Evolutionary conservation across 2,888 invertebrate species (phyloP).

Genomic region (Dynastes tityus): DNA sequence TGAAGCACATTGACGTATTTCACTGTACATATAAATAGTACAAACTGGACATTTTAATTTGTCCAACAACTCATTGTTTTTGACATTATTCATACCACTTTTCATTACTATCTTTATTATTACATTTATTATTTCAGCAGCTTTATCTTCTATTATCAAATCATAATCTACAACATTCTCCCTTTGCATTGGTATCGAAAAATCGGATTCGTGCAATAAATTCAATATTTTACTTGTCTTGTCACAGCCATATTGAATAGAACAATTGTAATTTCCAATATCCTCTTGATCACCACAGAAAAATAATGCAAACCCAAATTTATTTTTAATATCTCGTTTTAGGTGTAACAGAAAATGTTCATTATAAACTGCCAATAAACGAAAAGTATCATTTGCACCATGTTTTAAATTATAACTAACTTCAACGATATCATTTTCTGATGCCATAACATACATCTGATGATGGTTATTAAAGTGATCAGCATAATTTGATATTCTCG

Average conservation of each 20-base stretch:
- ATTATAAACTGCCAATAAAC: conserved; percentile 6
- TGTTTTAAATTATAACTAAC: not conserved
- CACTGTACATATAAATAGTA: not conserved
- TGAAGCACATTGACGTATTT: conserved; percentile 11
- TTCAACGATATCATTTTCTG: not conserved
- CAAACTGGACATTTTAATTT: conserved; percentile 26
- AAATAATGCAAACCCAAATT: conserved; percentile 8
- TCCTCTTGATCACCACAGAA: conserved; percentile 15
- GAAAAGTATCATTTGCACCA: conserved; percentile 1
- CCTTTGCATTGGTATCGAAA: not conserved
- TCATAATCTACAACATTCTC: not conserved
- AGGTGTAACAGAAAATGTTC: conserved; percentile 23
- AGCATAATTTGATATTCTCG: not conserved
- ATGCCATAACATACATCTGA: not conserved
- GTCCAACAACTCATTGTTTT: not conserved
- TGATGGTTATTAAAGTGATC: conserved; percentile 1
- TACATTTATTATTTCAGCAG: conserved; percentile 7
- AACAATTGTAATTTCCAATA: conserved; percentile 13
- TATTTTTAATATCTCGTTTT: conserved; percentile 1
- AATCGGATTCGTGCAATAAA: conserved; percentile 15
- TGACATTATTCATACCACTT: not conserved
- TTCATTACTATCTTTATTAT: conserved; percentile 4
- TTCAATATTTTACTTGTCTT: conserved; percentile 1
- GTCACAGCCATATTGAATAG: not conserved
- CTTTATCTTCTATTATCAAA: not conserved